Evolutionary conservation across 2,888 invertebrate species (phyloP), one percentile per base, ranked within the genome.

Genomic region (Julus scanicus): DNA sequence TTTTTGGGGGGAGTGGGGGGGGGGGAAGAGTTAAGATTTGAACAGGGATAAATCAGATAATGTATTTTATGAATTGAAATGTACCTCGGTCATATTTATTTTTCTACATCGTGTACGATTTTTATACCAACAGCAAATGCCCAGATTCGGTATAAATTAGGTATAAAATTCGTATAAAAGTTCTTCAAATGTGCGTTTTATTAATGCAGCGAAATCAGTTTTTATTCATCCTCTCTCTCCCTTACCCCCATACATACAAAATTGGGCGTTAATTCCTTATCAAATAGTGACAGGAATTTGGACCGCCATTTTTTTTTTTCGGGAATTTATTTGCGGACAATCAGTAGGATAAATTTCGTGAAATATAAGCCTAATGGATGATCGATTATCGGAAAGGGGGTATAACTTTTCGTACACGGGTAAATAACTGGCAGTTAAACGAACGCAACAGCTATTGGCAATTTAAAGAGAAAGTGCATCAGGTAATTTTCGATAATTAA

Each of bases 31-130:
- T 29, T 37, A 37, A 80, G 44, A 44, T 44, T 44, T 44, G 44
- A 44, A 44, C 44, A 44, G 80, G 80, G 80, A 37, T 80, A 80
- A 80, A 80, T 80, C 80, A 80, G 80, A 80, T 71, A 71, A 71
- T 71, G 71, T 29, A 71, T 80, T 80, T 37, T 80, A 13, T 20
- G 71, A 71, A 71, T 80, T 80, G 80, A 80, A 80, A 37, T 80
- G 13, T 20, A 37, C 37, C 80, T 80, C 37, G 29, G 80, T 80
- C 80, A 80, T 80, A 80, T 80, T 80, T 80, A 80, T 80, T 80
- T 29, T 80, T 29, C 80, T 37, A 37, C 80, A 29, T 37, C 80
- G 3, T 13, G 9, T 37, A 80, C 15, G 29, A 29, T 9, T 80
- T 80, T 80, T 29, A n/a, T 63, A 13, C 2, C 6, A 80, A 80